phyloP scores from a whole-genome alignment of 2,888 invertebrate species.

The Caradrina kadenii region DNA sequence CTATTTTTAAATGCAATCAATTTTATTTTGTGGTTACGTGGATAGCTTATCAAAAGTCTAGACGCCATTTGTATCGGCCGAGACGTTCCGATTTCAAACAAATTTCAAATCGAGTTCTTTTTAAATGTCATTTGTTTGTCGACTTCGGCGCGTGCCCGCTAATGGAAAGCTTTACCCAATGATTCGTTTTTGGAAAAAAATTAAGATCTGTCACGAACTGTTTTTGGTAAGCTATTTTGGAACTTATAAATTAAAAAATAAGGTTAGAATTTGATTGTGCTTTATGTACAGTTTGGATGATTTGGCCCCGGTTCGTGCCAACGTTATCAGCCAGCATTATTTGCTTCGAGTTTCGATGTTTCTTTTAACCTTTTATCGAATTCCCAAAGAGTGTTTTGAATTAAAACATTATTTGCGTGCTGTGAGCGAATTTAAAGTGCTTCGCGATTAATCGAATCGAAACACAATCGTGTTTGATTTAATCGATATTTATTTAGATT shows the following conservation, averaged over 20 bases:
- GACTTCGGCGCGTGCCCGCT: constrained; percentile 88
- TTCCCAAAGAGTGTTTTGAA: constrained; percentile 83
- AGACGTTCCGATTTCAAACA: constrained; percentile 85
- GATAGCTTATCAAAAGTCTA: constrained; percentile 83
- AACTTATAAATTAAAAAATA: constrained; percentile 43
- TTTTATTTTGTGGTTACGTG: constrained; percentile 58
- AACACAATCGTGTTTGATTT: constrained; percentile 62
- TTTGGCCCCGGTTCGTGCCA: constrained; percentile 71
- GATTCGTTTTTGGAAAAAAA: constrained; percentile 81
- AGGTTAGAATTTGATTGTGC: constrained; percentile 62
- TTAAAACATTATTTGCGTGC: constrained; percentile 86
- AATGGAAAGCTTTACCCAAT: constrained; percentile 86
- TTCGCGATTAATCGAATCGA: constrained; percentile 78
- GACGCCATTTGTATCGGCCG: constrained; percentile 85
- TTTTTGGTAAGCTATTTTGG: constrained; percentile 45
- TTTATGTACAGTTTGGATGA: constrained; percentile 61
- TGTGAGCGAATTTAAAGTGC: constrained; percentile 82
- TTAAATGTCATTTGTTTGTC: constrained; percentile 87
- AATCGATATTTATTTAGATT: constrained; percentile 62
- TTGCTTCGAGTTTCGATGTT: constrained; percentile 83
- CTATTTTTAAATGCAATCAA: constrained; percentile 42
- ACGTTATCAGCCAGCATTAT: constrained; percentile 85
- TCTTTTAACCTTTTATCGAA: constrained; percentile 84
- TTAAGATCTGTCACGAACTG: constrained; percentile 76
- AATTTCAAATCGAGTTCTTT: constrained; percentile 86